These are phyloP conservation scores for Polydrusus pterygomalis DNA, from an alignment of 2,888 invertebrate species.

Conservation along the genomic window DNA sequence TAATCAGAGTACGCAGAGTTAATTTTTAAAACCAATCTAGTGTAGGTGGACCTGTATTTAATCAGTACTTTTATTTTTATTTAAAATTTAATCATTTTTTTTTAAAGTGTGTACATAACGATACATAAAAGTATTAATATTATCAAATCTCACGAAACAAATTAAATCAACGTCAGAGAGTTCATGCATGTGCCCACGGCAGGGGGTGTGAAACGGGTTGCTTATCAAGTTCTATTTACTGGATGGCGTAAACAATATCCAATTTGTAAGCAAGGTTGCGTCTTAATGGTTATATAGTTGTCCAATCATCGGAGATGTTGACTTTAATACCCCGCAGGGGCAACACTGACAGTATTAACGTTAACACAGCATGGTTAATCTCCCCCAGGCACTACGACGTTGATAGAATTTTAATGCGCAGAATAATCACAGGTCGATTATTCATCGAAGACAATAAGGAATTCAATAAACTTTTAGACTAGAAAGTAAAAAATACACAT, in stretches of 20 bases:
- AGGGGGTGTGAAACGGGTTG: neutral
- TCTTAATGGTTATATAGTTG: conserved; percentile 17
- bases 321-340: conserved; percentile 25
- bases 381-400: conserved; percentile 11
- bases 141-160: neutral
- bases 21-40: no score
- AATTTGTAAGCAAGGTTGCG: conserved; percentile 30
- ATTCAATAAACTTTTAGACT: conserved; percentile 7
- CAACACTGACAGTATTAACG: conserved; percentile 14
- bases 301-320: conserved; percentile 22
- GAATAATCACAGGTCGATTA: conserved; percentile 26
- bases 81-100: no score
- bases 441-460: conserved; percentile 13
- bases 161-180: neutral
- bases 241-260: conserved; percentile 7
- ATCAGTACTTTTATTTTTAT: no score
- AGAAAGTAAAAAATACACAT: conserved; percentile 1
- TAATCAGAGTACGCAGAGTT: no score
- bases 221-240: neutral
- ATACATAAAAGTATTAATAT: no score
- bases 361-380: conserved; percentile 32
- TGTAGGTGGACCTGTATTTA: no score
- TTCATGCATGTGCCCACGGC: neutral
- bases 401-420: conserved; percentile 34
- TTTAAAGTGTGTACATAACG: no score